Conservation (phyloP, 2,797 vertebrate species). For the Chelon labrosus region DNA sequence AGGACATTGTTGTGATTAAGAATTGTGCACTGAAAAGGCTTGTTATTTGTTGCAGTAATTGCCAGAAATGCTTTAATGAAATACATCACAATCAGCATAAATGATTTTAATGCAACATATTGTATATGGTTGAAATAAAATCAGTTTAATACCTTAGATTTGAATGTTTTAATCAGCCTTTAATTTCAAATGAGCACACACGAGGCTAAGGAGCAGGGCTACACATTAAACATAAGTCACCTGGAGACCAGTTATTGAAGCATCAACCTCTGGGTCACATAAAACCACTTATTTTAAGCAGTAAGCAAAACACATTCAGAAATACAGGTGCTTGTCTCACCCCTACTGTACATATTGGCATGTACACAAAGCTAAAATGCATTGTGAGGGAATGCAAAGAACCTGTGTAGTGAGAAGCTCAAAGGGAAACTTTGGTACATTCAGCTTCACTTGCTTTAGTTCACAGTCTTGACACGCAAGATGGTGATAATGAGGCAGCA, state of each 20-base stretch:
- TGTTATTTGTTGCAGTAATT: conserved; percentile 10
- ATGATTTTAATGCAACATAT: conserved; percentile 20
- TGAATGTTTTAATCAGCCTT: conserved; percentile 70
- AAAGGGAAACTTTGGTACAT: conserved; percentile 61
- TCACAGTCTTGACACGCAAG: conserved; percentile 42
- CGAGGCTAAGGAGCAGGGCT: conserved; percentile 50
- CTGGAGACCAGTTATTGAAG: conserved; percentile 57
- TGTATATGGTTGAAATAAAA: conserved; percentile 62
- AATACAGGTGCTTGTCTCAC: conserved; percentile 26
- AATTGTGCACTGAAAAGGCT: conserved; percentile 3
- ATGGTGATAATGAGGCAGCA: conserved; percentile 50
- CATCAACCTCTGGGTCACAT: conserved; percentile 46
- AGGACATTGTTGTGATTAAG: conserved; percentile 13
- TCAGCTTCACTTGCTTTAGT: conserved; percentile 65
- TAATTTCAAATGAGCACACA: conserved; percentile 67
- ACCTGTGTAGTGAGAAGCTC: conserved; percentile 42
- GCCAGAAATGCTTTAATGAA: conserved; percentile 23
- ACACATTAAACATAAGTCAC: conserved; percentile 48
- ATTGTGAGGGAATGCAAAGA: conserved; percentile 51
- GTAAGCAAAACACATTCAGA: conserved; percentile 38
- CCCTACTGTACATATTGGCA: conserved; percentile 29
- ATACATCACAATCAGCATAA: conserved; percentile 16
- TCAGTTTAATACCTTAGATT: conserved; percentile 43
- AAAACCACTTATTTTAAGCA: conserved; percentile 50
- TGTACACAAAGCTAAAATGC: conserved; percentile 55